Evolutionary conservation across 2,113 vertebrate species (phyloP), one percentile per base, ranked within the genome.

Genomic region (Antigone vipio): DNA sequence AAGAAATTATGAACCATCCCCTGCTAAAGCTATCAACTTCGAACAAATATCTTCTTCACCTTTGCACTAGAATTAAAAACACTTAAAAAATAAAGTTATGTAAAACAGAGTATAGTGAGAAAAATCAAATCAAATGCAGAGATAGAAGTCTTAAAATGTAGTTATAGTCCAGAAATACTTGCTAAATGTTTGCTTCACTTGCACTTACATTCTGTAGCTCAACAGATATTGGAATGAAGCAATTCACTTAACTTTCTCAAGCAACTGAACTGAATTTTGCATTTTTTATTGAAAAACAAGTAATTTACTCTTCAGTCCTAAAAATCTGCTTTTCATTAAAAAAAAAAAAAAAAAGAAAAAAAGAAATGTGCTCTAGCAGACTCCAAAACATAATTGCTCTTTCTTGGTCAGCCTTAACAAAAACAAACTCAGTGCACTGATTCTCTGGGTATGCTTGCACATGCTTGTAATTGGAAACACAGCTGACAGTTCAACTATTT

Each of bases 391-490:
- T 35, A 92, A 92, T 12, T 86, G 30, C 30, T 78, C 45, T 74
- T 50, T 85, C 72, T 72, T 62, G 45, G 44, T 50, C 59, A 88
- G 80, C 44, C 77, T 91, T 79, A 85, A 91, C n/a, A 58, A 92
- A 94, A 95, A 86, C 66, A 91, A 93, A 91, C 26, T 88, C 74
- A 42, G 60, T 2, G 2, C 44, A 45, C 5, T 29, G 45, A 75
- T 76, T 88, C 60, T 84, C 53, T 93, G 72, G 45, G 23, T 84
- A 38, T 8, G 17, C 24, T 81, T 6, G 0, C 47, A 95, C 35
- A 76, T 84, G 78, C 77, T n/a, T 92, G 71, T 88, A 96, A 88
- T 49, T 78, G 75, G 60, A 93, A 97, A 93, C 92, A 88, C 45
- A 95, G 75, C 49, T 88, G 77, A 87, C 52, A 88, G 80, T 92